A percentile compares a stretch with the other conserved stretches of the same genome.
Conservation (phyloP, 2,888 invertebrate genomes). For the Torymus texanus region DNA sequence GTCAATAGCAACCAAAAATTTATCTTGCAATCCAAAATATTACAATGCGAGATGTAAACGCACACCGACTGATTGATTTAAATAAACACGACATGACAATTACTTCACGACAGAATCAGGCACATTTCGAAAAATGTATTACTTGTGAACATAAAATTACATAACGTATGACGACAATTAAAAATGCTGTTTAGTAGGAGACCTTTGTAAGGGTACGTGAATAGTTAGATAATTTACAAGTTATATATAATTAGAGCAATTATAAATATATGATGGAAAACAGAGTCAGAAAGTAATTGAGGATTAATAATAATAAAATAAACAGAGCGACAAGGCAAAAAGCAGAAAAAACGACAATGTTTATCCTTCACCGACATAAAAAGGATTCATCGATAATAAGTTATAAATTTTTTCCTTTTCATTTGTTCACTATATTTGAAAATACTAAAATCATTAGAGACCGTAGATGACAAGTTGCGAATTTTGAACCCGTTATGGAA, state of each 20-base stretch:
- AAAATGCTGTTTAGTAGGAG: constrained; percentile 46
- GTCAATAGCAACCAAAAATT: constrained; percentile 57
- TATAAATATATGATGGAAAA: constrained; percentile 51
- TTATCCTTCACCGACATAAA: constrained; percentile 37
- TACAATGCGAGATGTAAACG: constrained; percentile 49
- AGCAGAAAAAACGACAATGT: constrained; percentile 24
- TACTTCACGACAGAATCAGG: constrained; percentile 27
- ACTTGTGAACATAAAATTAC: constrained; percentile 29
- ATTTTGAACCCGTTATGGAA: constrained; percentile 43
- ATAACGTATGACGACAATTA: constrained; percentile 37
- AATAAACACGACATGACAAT: constrained; percentile 43
- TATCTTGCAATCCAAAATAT: constrained; percentile 48
- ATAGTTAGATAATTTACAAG: constrained; percentile 53
- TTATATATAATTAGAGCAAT: constrained; percentile 50
- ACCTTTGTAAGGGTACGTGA: constrained; percentile 52
- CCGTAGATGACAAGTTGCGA: constrained; percentile 43
- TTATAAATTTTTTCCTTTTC: constrained; percentile 23
- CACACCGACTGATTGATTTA: constrained; percentile 55
- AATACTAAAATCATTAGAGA: constrained; percentile 32
- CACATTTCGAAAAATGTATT: constrained; percentile 25
- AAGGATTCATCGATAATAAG: constrained; percentile 8
- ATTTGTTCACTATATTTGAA: constrained; percentile 18
- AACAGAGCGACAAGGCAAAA: constrained; percentile 34
- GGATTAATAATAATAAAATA: constrained; percentile 24
- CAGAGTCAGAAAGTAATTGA: constrained; percentile 48